Base-by-base conservation (phyloP, 1,140 invertebrate genomes). In the Cyclina sinensis region DNA sequence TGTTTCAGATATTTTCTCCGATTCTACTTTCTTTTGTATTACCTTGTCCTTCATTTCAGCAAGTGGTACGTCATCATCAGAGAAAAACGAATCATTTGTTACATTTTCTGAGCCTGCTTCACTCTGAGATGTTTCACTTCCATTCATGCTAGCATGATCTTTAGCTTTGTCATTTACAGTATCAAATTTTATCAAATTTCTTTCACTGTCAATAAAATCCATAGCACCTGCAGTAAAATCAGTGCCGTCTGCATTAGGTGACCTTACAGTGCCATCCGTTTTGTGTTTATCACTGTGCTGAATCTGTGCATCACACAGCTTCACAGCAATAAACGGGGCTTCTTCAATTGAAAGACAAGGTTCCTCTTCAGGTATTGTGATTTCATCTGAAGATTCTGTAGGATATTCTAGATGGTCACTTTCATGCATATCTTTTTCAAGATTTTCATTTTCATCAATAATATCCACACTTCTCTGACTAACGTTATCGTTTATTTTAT, bases 401-500 rank as follows among this genome's bases (percentile, higher is more conserved):
- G 14, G 16, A 57, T 16, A 57, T 57, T n/a, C 51, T 21, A 21
- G 5, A n/a, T 4, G 4, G n/a, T 30, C 32, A 65, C 18, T 65
- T 21, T 32, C n/a, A 32, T 35, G 4, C 24, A 51, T 39, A 24
- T 16, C 37, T 62, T 65, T 54, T 21, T 82, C 59, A 18, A 59
- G 7, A 14, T 85, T 74, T 43, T 21, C 1, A 43, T 78, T 37
- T 62, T 73, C 43, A 37, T 80, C 46, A 11, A 59, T 27, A 12
- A 12, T 43, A 14, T 80, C 39, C 12, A 46, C 14, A 30, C 82
- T 84, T 54, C 54, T 92, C 54, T 90, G 81, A 51, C 90, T 89
- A 7, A 79, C 90, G 48, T 90, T 91, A 32, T 91, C 91, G 48
- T 93, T 93, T 35, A 57, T 57, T 11, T 4, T 7, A 48, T n/a